Evolutionary conservation across 2,888 invertebrate genomes (phyloP).

Genomic region (Drosophila paranaensis): DNA sequence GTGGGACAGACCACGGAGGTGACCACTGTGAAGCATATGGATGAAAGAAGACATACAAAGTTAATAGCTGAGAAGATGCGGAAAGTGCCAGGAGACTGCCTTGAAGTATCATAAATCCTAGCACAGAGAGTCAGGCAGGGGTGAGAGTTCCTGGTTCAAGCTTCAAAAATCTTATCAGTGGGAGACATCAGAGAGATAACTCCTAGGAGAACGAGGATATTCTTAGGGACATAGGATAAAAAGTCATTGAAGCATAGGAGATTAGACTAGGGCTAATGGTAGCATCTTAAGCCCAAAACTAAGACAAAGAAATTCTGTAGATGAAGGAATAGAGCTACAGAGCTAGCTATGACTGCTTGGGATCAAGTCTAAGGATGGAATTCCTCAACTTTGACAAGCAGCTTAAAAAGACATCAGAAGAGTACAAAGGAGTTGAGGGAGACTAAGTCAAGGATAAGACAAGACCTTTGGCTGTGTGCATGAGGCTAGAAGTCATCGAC

Average conservation of each 20-base stretch:
- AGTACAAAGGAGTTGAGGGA: neutral
- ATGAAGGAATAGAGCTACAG: neutral
- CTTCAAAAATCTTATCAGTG: too few relatives aligned
- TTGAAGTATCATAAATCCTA: too few relatives aligned
- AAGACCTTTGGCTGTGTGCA: neutral
- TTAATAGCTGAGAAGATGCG: too few relatives aligned
- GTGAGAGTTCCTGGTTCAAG: too few relatives aligned
- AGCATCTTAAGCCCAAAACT: neutral
- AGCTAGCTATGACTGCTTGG: too few relatives aligned
- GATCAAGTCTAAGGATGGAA: neutral
- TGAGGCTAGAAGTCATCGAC: neutral
- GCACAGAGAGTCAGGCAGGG: too few relatives aligned
- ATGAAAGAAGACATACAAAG: neutral
- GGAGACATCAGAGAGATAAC: too few relatives aligned
- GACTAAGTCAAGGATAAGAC: neutral
- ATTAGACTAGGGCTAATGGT: too few relatives aligned
- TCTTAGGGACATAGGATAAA: neutral
- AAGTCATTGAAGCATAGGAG: neutral
- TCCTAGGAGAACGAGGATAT: too few relatives aligned
- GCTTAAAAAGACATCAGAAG: neutral
- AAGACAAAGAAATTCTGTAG: fast-evolving
- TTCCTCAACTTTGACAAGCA: neutral
- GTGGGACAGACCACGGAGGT: slow-evolving; percentile 97
- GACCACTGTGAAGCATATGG: slow-evolving; percentile 87
- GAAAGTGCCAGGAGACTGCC: too few relatives aligned